These are phyloP conservation scores for Tetranychus truncatus DNA, from an alignment of 2,888 invertebrate species.

Conservation along the genomic window DNA sequence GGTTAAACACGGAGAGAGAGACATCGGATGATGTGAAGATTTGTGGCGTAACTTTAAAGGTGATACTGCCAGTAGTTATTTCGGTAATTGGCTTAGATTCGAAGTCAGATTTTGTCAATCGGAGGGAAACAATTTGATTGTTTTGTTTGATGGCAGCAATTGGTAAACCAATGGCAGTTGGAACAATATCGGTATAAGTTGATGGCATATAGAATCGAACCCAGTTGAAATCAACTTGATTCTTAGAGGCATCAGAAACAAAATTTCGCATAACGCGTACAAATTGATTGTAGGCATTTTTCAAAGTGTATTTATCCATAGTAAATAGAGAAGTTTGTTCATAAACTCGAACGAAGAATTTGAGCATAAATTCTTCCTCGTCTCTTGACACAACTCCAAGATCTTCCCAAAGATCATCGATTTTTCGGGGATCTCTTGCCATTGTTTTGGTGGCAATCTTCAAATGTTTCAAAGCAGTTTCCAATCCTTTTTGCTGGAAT, in stretches of 20 bases:
- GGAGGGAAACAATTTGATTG: slow-evolving; percentile 22
- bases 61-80: too few species aligned
- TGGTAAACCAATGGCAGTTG: slow-evolving; percentile 23
- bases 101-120: slow-evolving; percentile 18
- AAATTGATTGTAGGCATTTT: slow-evolving; percentile 7
- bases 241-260: slow-evolving; percentile 7
- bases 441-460: too few species aligned
- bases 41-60: neutral
- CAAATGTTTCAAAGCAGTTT: neutral
- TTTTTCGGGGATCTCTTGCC: neutral
- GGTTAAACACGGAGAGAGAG: neutral
- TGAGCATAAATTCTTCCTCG: slow-evolving; percentile 20
- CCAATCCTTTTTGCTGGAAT: slow-evolving; percentile 5
- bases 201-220: slow-evolving; percentile 24
- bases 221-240: slow-evolving; percentile 14
- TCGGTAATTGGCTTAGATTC: too few species aligned
- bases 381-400: neutral
- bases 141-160: slow-evolving; percentile 22
- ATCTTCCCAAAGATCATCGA: neutral
- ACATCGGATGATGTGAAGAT: neutral
- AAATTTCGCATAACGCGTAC: slow-evolving; percentile 11
- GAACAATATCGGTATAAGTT: slow-evolving; percentile 19
- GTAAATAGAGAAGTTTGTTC: slow-evolving; percentile 21
- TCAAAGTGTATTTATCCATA: slow-evolving; percentile 17
- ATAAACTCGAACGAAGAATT: slow-evolving; percentile 22